Conservation (phyloP, 2,888 invertebrate species). For the Criorhina ranunculi region DNA sequence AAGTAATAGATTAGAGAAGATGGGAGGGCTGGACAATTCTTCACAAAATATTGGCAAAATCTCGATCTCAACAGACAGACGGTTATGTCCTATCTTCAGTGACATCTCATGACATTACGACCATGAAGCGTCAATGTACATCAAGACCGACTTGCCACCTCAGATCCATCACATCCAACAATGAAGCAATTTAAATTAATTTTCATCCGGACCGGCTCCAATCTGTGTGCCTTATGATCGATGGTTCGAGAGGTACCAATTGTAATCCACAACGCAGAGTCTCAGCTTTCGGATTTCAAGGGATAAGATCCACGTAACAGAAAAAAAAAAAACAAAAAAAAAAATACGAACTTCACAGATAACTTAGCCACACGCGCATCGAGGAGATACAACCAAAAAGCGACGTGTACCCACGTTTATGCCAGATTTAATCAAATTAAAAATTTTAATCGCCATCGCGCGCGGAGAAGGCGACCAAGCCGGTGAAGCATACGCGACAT, state of each 20-base stretch:
- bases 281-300: slow-evolving; percentile 17
- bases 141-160: slow-evolving; percentile 1
- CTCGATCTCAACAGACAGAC: too few relatives aligned
- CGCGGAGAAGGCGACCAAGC: slow-evolving; percentile 20
- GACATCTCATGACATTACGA: not conserved
- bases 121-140: not conserved
- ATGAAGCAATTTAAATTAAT: slow-evolving; percentile 53
- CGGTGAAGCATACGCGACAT: slow-evolving; percentile 21
- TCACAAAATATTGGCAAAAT: too few relatives aligned
- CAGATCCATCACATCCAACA: slow-evolving; percentile 29
- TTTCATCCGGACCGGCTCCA: slow-evolving; percentile 29
- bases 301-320: not conserved
- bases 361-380: slow-evolving; percentile 55
- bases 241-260: slow-evolving; percentile 32
- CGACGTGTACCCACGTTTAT: slow-evolving; percentile 64
- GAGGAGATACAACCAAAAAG: slow-evolving; percentile 20
- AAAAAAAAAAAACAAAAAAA: slow-evolving; percentile 1
- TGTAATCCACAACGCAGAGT: not conserved
- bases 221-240: slow-evolving; percentile 40
- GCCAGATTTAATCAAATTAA: slow-evolving; percentile 69
- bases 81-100: too few relatives aligned
- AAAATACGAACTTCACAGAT: slow-evolving; percentile 3
- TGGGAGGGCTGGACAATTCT: too few relatives aligned
- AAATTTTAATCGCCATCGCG: slow-evolving; percentile 63
- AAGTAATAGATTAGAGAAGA: too few relatives aligned